Percentiles rank a stretch among this genome's conserved stretches.
Evolutionary conservation across 2,113 vertebrate species (phyloP).

Genomic region (Ictidomys tridecemlineatus): DNA sequence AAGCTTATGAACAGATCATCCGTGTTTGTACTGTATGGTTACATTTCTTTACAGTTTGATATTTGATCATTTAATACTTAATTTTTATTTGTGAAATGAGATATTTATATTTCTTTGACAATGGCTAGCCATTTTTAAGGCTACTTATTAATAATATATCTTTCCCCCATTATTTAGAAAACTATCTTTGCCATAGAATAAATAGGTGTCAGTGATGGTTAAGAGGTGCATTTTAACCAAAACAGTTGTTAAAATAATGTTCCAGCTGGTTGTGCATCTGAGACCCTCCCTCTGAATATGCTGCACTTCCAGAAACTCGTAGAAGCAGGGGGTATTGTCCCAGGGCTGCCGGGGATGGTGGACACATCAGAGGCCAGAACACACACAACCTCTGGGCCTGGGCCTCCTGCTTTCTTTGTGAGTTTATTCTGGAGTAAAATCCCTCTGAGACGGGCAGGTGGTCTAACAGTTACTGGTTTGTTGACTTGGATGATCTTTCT

Average conservation of each 20-base stretch:
- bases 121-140: background rate
- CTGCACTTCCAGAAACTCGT: background rate
- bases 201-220: background rate
- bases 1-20: background rate
- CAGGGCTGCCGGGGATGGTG: rapidly evolving
- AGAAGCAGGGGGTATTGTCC: rapidly evolving
- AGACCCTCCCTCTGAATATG: background rate
- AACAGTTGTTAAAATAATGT: background rate
- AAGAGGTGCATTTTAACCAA: background rate
- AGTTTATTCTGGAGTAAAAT: background rate
- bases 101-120: background rate
- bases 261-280: background rate
- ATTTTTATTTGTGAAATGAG: background rate
- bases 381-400: background rate
- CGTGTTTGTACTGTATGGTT: background rate
- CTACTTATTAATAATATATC: background rate
- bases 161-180: background rate
- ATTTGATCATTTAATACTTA: background rate
- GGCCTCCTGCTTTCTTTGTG: background rate
- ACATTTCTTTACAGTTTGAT: background rate
- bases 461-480: background rate
- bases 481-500: background rate
- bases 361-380: no score
- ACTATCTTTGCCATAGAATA: background rate
- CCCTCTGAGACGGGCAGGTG: no score